phyloP scores from a whole-genome alignment of 2,888 invertebrate genomes.

The Platynereis dumerilii region DNA sequence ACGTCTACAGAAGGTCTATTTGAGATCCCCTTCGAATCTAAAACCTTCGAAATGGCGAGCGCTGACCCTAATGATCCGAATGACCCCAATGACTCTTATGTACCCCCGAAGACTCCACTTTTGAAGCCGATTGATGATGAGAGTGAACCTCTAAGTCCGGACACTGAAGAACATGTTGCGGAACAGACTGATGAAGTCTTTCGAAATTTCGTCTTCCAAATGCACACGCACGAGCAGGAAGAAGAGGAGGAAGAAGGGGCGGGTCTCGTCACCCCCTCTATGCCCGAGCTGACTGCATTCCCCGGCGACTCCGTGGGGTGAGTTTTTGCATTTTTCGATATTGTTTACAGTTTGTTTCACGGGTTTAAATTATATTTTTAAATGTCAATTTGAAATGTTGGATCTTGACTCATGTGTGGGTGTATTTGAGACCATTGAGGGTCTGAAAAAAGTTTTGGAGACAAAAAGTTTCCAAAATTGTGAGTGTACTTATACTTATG shows the following conservation, averaged over 20 bases:
- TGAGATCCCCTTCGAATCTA: too few relatives aligned
- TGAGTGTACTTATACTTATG: too few relatives aligned
- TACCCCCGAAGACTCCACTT: constrained; percentile 38
- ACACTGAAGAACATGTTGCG: constrained; percentile 56
- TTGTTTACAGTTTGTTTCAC: too few relatives aligned
- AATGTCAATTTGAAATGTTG: too few relatives aligned
- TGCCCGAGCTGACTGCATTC: constrained; percentile 52
- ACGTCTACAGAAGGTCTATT: too few relatives aligned
- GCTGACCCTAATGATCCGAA: constrained; percentile 21
- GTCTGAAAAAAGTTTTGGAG: too few relatives aligned
- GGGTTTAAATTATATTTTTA: too few relatives aligned
- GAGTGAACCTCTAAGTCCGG: constrained; percentile 42
- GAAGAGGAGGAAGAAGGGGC: constrained; percentile 41
- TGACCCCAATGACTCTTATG: constrained; percentile 28
- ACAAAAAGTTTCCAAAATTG: too few relatives aligned
- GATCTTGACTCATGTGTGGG: too few relatives aligned
- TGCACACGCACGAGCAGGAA: constrained; percentile 28
- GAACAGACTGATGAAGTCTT: constrained; percentile 57
- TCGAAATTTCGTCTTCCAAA: constrained; percentile 53
- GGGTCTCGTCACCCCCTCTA: constrained; percentile 37
- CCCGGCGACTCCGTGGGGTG: constrained; percentile 50
- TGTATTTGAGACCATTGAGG: too few relatives aligned
- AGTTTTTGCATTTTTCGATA: constrained; percentile 22
- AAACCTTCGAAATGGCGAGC: too few relatives aligned
- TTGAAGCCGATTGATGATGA: constrained; percentile 37